Conservation (phyloP, 37 sponge, comb jelly and placozoan genomes). For the Cliona cf. orientalis region DNA sequence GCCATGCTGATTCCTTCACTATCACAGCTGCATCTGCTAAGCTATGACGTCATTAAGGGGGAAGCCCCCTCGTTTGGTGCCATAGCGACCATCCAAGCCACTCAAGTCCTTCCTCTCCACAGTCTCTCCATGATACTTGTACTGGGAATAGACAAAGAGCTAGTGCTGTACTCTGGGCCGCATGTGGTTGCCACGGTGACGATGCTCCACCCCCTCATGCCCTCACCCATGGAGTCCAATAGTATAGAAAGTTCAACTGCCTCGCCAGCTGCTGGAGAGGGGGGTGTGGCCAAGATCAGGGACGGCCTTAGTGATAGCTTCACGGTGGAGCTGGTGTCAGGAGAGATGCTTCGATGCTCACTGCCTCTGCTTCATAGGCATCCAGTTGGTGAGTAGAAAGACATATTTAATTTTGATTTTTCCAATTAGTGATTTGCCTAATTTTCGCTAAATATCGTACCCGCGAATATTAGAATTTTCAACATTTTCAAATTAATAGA, state of each 20-base stretch:
- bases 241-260: no score
- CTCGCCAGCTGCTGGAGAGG: no score
- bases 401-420: neutral
- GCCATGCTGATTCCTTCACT: neutral
- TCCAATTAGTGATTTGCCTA: no score
- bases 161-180: conserved; percentile 34
- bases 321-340: conserved; percentile 8
- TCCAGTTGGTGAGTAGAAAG: conserved; percentile 25
- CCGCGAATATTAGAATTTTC: no score
- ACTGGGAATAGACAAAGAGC: neutral
- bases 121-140: conserved; percentile 42
- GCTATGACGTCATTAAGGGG: conserved; percentile 7
- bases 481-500: no score
- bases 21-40: conserved; percentile 9
- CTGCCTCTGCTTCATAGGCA: conserved; percentile 26
- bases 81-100: neutral
- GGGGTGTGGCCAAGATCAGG: neutral
- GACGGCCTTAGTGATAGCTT: conserved; percentile 29
- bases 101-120: conserved; percentile 23
- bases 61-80: conserved; percentile 18
- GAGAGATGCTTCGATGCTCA: conserved; percentile 29
- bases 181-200: no score
- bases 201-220: no score
- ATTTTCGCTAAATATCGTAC: no score
- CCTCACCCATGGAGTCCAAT: no score